Evolutionary conservation across 2,888 invertebrate genomes (phyloP), one percentile per base, ranked within the genome.

Genomic region (Schizaphis graminum): DNA sequence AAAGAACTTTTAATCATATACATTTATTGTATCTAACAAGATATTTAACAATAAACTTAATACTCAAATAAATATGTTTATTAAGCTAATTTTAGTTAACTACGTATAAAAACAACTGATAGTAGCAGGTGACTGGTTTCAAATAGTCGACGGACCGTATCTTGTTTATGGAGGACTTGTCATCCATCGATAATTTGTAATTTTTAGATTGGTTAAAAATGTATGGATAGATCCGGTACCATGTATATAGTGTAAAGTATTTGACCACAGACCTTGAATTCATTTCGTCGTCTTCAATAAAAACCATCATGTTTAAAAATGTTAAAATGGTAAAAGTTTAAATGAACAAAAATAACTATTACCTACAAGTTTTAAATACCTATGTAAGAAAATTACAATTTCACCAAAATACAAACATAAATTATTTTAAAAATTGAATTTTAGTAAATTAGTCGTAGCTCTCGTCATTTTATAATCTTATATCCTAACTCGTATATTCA

Each of bases 141-240:
- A 35, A 89, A 84, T 93, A 84, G n/a, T 47, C 77, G 47, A 57
- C n/a, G n/a, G 56, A 93, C 93, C 93, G 89, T 93, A 89, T 89
- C 88, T 89, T 89, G 44, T 89, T 93, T 89, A 84, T 84, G 89
- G n/a, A 89, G n/a, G 47, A 56, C 84, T 93, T 93, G 93, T 93
- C 93, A 93, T 93, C 93, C 93, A 93, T 93, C 84, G 56, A 89
- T 93, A 89, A 89, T 93, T 89, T 89, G 44, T 93, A 93, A 93
- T 89, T 89, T 89, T 56, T 92, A 41, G 49, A 92, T 67, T 4
- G 87, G 87, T 67, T 92, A 49, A 49, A 92, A 88, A 67, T 92
- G 44, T 77, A 35, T 35, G 44, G 84, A 41, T 88, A 86, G 67
- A 92, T 92, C 92, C 88, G 88, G 88, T 88, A 53, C 61, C 89